phyloP scores from a whole-genome alignment of 2,797 vertebrate genomes.

The Cossypha heuglini region DNA sequence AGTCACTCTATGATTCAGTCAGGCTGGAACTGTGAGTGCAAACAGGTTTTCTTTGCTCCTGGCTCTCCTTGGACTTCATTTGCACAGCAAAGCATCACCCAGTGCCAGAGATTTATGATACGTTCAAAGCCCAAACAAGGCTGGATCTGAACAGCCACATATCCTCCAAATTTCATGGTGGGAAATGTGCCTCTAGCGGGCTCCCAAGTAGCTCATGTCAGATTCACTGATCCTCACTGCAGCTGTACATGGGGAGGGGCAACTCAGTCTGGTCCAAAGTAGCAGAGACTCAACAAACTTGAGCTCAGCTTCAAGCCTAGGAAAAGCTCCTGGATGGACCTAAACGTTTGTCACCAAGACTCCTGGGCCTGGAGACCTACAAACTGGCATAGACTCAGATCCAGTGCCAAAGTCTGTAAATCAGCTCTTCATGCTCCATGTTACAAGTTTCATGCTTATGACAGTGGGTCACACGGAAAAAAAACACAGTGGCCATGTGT shows the following conservation, averaged over 20 bases:
- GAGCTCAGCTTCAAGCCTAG: not conserved
- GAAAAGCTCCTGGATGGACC: not conserved
- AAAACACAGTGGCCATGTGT: not conserved
- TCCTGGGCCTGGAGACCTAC: not conserved
- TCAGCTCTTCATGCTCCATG: not conserved
- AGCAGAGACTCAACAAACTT: not conserved
- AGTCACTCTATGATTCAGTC: conserved; percentile 28
- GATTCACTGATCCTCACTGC: not conserved
- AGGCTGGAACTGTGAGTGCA: conserved; percentile 39
- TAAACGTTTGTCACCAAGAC: not conserved
- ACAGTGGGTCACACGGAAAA: not conserved
- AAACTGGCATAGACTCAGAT: not conserved
- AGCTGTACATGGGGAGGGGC: not conserved
- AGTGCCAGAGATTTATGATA: conserved; percentile 40
- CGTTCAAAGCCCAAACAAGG: not conserved
- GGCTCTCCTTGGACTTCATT: conserved; percentile 53
- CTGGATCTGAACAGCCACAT: conserved; percentile 20
- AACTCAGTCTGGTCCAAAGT: not conserved
- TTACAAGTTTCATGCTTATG: not conserved
- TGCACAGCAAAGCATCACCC: conserved; percentile 37
- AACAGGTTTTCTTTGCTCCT: conserved; percentile 30
- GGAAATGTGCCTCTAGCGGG: not conserved
- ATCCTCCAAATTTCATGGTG: not conserved
- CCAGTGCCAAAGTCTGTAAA: not conserved
- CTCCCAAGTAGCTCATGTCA: not conserved